phyloP scores from a whole-genome alignment of 2,113 vertebrate species.

The Amphiprion ocellaris region DNA sequence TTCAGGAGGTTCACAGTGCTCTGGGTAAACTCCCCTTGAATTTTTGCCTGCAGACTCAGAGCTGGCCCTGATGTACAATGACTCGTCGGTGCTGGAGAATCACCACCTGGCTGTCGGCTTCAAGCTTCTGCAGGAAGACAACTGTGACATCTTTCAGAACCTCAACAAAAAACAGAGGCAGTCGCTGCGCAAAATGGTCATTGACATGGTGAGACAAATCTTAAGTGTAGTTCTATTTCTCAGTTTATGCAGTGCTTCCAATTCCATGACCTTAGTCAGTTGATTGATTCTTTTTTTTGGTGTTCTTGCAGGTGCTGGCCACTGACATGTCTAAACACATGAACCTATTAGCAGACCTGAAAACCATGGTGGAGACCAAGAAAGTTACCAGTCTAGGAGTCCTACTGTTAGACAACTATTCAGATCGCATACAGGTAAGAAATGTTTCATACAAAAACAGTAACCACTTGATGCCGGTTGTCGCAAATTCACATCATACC shows the following conservation, averaged over 20 bases:
- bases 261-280: background rate
- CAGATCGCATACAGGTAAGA: constrained; percentile 92
- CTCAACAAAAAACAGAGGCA: constrained; percentile 91
- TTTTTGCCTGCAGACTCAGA: constrained; percentile 87
- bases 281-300: background rate
- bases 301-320: constrained; percentile 88
- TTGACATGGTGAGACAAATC: constrained; percentile 88
- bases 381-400: constrained; percentile 94
- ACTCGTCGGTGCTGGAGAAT: constrained; percentile 92
- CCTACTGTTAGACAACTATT: constrained; percentile 93
- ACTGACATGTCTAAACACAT: constrained; percentile 98
- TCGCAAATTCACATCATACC: too few relatives aligned
- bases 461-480: too few relatives aligned
- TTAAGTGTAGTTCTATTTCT: background rate
- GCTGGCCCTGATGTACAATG: constrained; percentile 95
- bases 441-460: background rate
- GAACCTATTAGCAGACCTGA: constrained; percentile 93
- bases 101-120: constrained; percentile 95
- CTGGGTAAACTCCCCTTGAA: background rate
- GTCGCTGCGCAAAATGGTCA: constrained; percentile 91
- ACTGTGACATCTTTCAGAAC: constrained; percentile 94
- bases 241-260: background rate
- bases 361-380: constrained; percentile 98
- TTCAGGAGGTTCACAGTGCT: background rate
- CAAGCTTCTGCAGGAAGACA: constrained; percentile 93